phyloP scores from a whole-genome alignment of 2,888 invertebrate species.

The Lepidocyrtinus sp. region DNA sequence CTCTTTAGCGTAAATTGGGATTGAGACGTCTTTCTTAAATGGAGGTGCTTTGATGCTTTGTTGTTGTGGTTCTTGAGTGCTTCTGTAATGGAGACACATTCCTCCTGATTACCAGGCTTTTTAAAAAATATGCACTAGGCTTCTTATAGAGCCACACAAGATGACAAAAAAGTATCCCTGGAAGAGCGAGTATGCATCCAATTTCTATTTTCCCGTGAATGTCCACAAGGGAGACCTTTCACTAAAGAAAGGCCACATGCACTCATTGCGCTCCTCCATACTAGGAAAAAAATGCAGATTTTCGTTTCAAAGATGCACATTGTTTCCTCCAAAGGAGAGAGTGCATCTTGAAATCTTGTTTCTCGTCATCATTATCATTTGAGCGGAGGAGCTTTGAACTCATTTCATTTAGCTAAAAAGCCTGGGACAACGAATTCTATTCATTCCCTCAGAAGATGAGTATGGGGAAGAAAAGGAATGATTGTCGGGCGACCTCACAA shows the following conservation, averaged over 20 bases:
- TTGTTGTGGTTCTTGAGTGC: conserved; percentile 9
- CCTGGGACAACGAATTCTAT: neutral
- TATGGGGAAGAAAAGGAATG: neutral
- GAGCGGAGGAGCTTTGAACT: conserved; percentile 1
- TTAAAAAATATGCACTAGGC: too few relatives aligned
- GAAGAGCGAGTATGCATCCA: neutral
- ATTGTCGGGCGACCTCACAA: conserved; percentile 10
- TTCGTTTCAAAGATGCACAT: neutral
- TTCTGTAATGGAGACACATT: conserved; percentile 18
- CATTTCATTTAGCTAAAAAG: conserved; percentile 13
- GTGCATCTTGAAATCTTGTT: too few relatives aligned
- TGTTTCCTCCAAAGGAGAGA: neutral
- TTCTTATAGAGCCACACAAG: conserved; percentile 19
- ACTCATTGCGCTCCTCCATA: neutral
- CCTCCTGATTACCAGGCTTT: too few relatives aligned
- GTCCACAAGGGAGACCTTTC: conserved; percentile 13
- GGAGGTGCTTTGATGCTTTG: conserved; percentile 14
- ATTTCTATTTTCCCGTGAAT: neutral
- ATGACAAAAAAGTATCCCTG: neutral
- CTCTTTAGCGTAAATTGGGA: conserved; percentile 5
- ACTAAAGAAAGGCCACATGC: neutral
- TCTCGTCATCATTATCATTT: conserved; percentile 6
- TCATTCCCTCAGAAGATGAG: conserved; percentile 1
- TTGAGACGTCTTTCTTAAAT: conserved; percentile 25
- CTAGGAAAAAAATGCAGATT: conserved; percentile 6